Evolutionary conservation across 1,140 invertebrate species (phyloP).

Genomic region (Eurosta solidaginis): DNA sequence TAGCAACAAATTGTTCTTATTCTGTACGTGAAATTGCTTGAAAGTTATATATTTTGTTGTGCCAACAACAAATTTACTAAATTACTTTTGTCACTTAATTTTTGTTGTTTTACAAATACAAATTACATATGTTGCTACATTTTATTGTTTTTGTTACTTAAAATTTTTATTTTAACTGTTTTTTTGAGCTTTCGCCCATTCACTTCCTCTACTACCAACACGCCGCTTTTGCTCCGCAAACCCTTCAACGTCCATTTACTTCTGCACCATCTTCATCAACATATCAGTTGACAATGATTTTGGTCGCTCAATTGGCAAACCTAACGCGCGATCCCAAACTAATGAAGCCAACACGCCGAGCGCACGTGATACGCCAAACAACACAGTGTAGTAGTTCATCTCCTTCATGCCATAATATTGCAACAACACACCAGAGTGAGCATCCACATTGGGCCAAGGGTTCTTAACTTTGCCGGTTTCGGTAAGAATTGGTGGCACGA

Average conservation of each 20-base stretch:
- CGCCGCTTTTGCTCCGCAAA: background rate
- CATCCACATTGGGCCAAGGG: constrained; percentile 99
- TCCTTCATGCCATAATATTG: constrained; percentile 96
- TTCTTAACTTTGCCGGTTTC: constrained; percentile 97
- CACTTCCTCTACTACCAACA: background rate
- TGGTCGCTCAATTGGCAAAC: constrained; percentile 93
- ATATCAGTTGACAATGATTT: constrained; percentile 72
- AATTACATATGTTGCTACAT: too few relatives aligned
- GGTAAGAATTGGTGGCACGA: constrained; percentile 90
- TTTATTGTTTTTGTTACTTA: too few relatives aligned
- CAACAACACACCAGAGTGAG: constrained; percentile 93
- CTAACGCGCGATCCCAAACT: constrained; percentile 94
- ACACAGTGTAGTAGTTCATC: constrained; percentile 98
- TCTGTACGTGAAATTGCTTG: background rate
- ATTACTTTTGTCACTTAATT: too few relatives aligned
- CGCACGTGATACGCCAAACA: constrained; percentile 95
- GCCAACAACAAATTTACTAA: too few relatives aligned
- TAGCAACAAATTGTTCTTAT: background rate
- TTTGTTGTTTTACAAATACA: too few relatives aligned
- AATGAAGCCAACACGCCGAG: constrained; percentile 89
- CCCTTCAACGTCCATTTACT: constrained; percentile 43
- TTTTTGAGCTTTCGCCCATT: background rate
- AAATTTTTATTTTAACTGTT: background rate
- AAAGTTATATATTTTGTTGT: background rate
- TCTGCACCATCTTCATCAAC: constrained; percentile 55